Base-by-base conservation (phyloP, 1,140 invertebrate species). In the Medauroidea extradentata region DNA sequence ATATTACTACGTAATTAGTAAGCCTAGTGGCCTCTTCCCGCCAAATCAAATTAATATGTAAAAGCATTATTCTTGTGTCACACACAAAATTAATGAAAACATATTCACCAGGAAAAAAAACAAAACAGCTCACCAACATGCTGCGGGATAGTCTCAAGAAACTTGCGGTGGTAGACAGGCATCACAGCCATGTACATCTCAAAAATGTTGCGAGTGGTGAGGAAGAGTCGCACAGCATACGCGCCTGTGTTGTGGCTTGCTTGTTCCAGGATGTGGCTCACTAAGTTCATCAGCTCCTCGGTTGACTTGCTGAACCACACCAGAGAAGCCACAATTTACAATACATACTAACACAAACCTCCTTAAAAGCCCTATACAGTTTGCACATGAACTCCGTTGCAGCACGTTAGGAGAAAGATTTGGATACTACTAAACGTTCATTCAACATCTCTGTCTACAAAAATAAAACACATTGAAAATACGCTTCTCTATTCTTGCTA, bases 111-210 rank as follows among this genome's bases (percentile, higher is more conserved):
- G n/a, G 19, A 8, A 38, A 60, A 44, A 18, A 21, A 25, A 5
- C 39, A 29, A 44, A 11, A n/a, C 13, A 59, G 29, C 46, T 78
- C 73, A 89, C 87, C 88, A 66, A 88, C 82, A 79, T 93, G 87
- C 67, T 94, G 90, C 13, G 93, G 92, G 65, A 94, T 86, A 5
- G 83, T 89, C 68, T 88, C 81, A 23, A 95, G 76, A 63, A 86
- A 83, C 63, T 87, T 84, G 68, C 86, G 84, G 74, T 95, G 92
- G 68, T 88, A 82, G 58, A 85, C 83, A 1, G 89, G 88, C 18
- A 93, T 84, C 49, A 91, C 81, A 53, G 80, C 81, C 44, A 84
- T 83, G 72, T 93, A 96, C 56, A 90, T 77, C 67, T 89, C 86
- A 67, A 94, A 84, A 63, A 94, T 85, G 64, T 88, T 83, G 48